Evolutionary conservation across 1,140 invertebrate species (phyloP), one percentile per base, ranked within the genome.

Genomic region (Apocrypta bakeri): DNA sequence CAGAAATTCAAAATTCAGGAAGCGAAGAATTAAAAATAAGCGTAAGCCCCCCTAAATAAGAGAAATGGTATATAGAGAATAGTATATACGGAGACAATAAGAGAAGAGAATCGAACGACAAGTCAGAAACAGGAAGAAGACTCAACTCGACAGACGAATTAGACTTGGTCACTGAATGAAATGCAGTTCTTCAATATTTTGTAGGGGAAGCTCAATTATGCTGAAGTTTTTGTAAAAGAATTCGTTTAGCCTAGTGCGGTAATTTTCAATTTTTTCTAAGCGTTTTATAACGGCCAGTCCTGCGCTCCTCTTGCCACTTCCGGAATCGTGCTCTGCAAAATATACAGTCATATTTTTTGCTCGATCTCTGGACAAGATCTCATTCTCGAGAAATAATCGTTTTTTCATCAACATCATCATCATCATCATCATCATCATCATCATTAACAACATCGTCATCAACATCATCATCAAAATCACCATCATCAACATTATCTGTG

Each of bases 191-290:
- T 79, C 83, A 74, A 84, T 48, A 78, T 80, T 83, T 63, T 77
- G 74, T 81, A 61, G 79, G 66, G 82, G 78, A 81, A 84, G 56
- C 48, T 84, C 85, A 76, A 33, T 74, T 79, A 81, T 27, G 72
- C 78, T 31, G 81, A 86, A 86, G 75, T 76, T 85, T 83, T 85
- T 82, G 82, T 84, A 85, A 80, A 86, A 42, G 80, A 84, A 86
- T 72, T 86, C 76, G 25, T 83, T 84, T 78, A 85, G 79, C 61
- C 83, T 82, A 84, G 63, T 84, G 82, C 85, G 74, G 75, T 85
- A 85, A 66, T 79, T 84, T 81, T 84, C 85, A n/a, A 85, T 84
- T 82, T 83, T 83, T 79, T 78, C 82, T 83, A 84, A 77, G 66
- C 56, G 79, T 48, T 84, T 84, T 84, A 72, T 80, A 79, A 84